These are phyloP conservation scores for Drosophila orena DNA, from an alignment of 1,140 invertebrate genomes.

Conservation along the genomic window DNA sequence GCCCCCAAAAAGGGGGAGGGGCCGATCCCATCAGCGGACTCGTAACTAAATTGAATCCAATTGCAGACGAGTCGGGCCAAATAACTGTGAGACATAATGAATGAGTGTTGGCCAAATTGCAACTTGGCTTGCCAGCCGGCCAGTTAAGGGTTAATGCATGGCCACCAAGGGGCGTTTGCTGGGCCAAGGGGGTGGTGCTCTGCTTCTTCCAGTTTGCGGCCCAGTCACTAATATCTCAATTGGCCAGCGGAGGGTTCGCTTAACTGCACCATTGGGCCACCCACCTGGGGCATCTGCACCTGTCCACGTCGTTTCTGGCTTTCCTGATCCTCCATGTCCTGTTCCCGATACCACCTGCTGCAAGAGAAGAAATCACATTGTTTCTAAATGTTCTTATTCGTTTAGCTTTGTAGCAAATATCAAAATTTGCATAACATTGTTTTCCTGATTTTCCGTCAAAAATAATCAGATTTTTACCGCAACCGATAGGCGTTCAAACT, in stretches of 20 bases:
- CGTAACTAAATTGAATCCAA: constrained; percentile 81
- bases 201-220: not conserved
- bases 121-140: constrained; percentile 60
- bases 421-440: too few species aligned
- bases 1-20: constrained; percentile 1
- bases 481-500: too few species aligned
- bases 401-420: too few species aligned
- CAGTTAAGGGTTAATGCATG: constrained; percentile 8
- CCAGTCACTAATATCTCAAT: constrained; percentile 74
- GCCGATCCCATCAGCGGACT: constrained; percentile 54
- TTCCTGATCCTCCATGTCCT: not conserved
- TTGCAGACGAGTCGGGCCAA: constrained; percentile 40
- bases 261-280: constrained; percentile 54
- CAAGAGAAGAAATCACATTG: too few species aligned
- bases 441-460: too few species aligned
- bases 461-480: too few species aligned
- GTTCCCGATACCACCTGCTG: too few species aligned
- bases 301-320: too few species aligned
- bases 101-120: constrained; percentile 84
- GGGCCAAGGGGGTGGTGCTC: constrained; percentile 3
- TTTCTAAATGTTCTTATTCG: too few species aligned
- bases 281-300: constrained; percentile 58
- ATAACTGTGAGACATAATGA: constrained; percentile 78
- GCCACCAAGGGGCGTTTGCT: not conserved
- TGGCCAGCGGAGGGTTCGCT: constrained; percentile 49